phyloP scores from a whole-genome alignment of 2,888 invertebrate species.

The Ramazzottius varieornatus region DNA sequence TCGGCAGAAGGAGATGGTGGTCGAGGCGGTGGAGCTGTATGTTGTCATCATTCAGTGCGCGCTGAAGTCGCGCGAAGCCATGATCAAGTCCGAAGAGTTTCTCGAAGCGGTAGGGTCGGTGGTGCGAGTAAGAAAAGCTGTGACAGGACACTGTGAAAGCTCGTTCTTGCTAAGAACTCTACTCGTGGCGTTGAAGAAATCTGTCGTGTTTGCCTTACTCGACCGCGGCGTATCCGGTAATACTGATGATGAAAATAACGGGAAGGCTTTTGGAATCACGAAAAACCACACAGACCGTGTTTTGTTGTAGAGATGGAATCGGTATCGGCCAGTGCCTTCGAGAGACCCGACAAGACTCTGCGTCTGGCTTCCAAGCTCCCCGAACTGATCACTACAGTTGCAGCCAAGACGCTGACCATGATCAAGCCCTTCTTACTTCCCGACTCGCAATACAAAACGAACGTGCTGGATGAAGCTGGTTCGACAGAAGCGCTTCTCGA shows the following conservation, averaged over 20 bases:
- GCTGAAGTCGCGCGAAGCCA: background rate
- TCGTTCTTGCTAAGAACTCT: background rate
- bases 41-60: background rate
- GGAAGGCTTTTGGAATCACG: background rate
- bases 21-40: background rate
- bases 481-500: background rate
- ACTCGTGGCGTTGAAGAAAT: background rate
- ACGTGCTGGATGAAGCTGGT: background rate
- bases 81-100: background rate
- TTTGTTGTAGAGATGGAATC: background rate
- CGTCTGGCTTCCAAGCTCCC: background rate
- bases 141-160: background rate
- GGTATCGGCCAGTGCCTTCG: background rate
- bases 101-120: background rate
- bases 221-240: background rate
- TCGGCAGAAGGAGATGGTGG: background rate
- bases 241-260: background rate
- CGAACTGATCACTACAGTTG: background rate
- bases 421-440: background rate
- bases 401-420: background rate
- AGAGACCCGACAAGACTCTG: background rate
- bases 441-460: background rate
- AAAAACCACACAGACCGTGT: background rate
- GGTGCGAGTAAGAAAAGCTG: background rate
- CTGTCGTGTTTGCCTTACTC: background rate